Evolutionary conservation across 2,113 vertebrate species (phyloP).

Genomic region (Diadophis punctatus): DNA sequence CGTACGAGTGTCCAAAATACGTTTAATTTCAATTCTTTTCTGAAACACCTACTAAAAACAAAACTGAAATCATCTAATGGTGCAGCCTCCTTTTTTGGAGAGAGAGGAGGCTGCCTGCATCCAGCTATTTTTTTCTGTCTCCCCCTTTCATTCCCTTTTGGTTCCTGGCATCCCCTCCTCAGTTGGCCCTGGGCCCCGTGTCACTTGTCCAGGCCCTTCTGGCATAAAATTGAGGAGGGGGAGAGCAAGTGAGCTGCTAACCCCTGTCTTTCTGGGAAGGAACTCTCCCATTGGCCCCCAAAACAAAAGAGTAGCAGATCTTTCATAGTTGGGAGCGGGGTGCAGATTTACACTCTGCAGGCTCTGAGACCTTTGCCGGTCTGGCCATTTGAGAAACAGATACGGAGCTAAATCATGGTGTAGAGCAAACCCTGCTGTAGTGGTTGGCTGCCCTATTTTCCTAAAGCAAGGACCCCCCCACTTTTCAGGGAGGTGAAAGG

Average conservation of each 20-base stretch:
- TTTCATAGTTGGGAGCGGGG: not conserved
- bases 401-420: not conserved
- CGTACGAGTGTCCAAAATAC: not conserved
- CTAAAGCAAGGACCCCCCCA: too few relatives aligned
- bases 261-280: not conserved
- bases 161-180: not conserved
- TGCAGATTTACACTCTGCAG: not conserved
- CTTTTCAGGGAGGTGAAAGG: not conserved
- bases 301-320: not conserved
- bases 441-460: not conserved
- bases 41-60: not conserved
- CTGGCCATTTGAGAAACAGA: not conserved
- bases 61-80: not conserved
- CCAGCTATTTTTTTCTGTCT: not conserved
- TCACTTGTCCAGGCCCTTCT: not conserved
- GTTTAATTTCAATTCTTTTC: not conserved
- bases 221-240: not conserved
- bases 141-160: not conserved
- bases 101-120: not conserved
- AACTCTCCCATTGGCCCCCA: not conserved
- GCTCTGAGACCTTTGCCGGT: not conserved
- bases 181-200: not conserved
- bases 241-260: not conserved
- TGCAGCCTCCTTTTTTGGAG: not conserved
- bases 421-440: not conserved